Conservation (phyloP, 2,797 vertebrate species). For the Crenuchus spilurus region DNA sequence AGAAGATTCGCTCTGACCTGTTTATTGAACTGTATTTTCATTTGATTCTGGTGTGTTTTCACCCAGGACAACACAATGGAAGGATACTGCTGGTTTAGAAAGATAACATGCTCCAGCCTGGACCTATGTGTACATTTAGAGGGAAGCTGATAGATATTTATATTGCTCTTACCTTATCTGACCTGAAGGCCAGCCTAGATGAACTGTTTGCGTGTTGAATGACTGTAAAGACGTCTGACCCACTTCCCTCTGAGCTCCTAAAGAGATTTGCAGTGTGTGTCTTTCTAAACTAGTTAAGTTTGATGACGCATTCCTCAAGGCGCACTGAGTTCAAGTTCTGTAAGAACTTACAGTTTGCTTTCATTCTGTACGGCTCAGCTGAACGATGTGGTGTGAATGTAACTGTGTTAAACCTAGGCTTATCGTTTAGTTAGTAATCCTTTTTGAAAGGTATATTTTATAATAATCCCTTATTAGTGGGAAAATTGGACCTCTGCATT, state of each 20-base stretch:
- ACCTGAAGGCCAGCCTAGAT: conserved; percentile 34
- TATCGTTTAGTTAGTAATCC: not conserved
- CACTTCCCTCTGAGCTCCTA: conserved; percentile 69
- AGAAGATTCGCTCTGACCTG: conserved; percentile 3
- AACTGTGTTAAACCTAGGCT: not conserved
- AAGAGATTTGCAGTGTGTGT: conserved; percentile 62
- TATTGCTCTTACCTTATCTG: conserved; percentile 60
- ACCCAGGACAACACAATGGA: conserved; percentile 52
- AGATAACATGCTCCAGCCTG: conserved; percentile 51
- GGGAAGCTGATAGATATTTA: conserved; percentile 56
- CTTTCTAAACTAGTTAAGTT: conserved; percentile 53
- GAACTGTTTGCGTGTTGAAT: conserved; percentile 53
- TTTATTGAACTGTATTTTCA: conserved; percentile 49
- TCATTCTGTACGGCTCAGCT: not conserved
- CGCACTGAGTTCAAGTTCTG: conserved; percentile 10
- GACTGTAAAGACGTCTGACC: conserved; percentile 61
- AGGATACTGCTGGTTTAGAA: conserved; percentile 54
- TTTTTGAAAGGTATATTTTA: no score
- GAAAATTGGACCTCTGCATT: no score
- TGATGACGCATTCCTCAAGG: conserved; percentile 44
- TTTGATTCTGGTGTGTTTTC: conserved; percentile 37
- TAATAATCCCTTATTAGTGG: no score
- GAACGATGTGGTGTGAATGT: not conserved
- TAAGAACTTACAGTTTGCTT: conserved; percentile 12
- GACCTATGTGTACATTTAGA: conserved; percentile 52